phyloP scores from a whole-genome alignment of 64 coral and sea anemone species.

The Pocillopora verrucosa region DNA sequence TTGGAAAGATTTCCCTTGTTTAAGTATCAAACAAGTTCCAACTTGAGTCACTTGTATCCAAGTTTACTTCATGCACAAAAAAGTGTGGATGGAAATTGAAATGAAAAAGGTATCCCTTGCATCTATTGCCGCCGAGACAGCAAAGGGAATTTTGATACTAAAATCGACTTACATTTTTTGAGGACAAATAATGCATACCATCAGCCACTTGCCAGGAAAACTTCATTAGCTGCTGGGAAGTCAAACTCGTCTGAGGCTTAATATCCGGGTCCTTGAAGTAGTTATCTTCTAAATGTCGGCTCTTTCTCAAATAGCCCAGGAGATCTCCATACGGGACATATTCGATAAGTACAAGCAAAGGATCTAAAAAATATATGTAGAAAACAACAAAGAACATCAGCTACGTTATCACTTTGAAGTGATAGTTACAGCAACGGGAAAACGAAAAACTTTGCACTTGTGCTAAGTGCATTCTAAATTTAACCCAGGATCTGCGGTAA shows the following conservation, averaged over 20 bases:
- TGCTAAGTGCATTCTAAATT: too few relatives aligned
- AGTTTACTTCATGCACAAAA: too few relatives aligned
- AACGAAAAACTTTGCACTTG: too few relatives aligned
- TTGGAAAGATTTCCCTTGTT: too few relatives aligned
- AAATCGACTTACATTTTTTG: constrained; percentile 48
- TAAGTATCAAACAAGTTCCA: too few relatives aligned
- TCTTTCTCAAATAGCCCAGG: constrained; percentile 71
- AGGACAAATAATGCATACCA: constrained; percentile 63
- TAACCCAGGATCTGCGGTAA: too few relatives aligned
- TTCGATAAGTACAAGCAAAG: constrained; percentile 53
- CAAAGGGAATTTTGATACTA: not conserved
- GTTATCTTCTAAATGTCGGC: constrained; percentile 63
- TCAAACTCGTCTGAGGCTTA: constrained; percentile 46
- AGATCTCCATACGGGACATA: constrained; percentile 70
- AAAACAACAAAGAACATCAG: not conserved
- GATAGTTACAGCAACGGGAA: too few relatives aligned
- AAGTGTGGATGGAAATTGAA: not conserved
- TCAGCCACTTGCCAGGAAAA: constrained; percentile 66
- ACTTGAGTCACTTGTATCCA: too few relatives aligned
- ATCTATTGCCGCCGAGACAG: not conserved
- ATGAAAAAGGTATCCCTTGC: not conserved
- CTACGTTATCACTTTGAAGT: not conserved
- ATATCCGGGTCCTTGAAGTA: constrained; percentile 69
- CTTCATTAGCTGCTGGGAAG: constrained; percentile 38
- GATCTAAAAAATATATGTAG: constrained; percentile 30